Base-by-base conservation (phyloP, 2,113 vertebrate species). In the Caloenas nicobarica region DNA sequence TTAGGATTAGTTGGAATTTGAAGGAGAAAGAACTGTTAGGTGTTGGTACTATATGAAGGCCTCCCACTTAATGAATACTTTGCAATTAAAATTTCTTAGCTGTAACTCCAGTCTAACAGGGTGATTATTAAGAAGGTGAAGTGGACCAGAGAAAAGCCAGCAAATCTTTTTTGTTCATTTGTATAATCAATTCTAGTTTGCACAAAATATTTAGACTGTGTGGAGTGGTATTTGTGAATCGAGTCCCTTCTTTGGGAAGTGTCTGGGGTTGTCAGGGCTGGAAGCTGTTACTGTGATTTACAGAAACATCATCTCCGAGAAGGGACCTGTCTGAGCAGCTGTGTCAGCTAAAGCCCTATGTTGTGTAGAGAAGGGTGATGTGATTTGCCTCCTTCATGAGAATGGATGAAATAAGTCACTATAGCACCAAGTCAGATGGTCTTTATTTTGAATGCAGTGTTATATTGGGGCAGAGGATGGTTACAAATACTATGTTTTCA, bases 281-380 rank as follows among this genome's bases (percentile, higher is more conserved):
- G 58, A 66, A 60, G 24, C 18, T 40, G 3, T 40, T 51, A 2
- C 7, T 58, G 29, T 38, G 82, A 33, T 72, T 66, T 48, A 48
- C 1, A 6, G 77, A 38, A 46, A 8, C 12, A 21, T 28, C 5
- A 11, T 14, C 19, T 18, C 38, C n/a, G 36, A 31, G 54, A 29
- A 54, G 53, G 70, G 57, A 40, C 3, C 21, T 44, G 38, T 33
- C 71, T 51, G 71, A 51, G 71, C 1, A n/a, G 53, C 28, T 0
- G 0, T 24, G 1, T 31, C 48, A 44, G 60, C 48, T 40, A 8
- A 23, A 46, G 42, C 36, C 22, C 24, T 5, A 5, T 3, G 0
- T 33, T 36, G 12, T 36, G n/a, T 16, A 12, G 15, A 26, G 36
- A 33, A 34, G 57, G 13, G 24, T 33, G 71, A 2, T 44, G 33